Evolutionary conservation across 2,113 vertebrate genomes (phyloP).

Genomic region (Anthoscopus minutus): DNA sequence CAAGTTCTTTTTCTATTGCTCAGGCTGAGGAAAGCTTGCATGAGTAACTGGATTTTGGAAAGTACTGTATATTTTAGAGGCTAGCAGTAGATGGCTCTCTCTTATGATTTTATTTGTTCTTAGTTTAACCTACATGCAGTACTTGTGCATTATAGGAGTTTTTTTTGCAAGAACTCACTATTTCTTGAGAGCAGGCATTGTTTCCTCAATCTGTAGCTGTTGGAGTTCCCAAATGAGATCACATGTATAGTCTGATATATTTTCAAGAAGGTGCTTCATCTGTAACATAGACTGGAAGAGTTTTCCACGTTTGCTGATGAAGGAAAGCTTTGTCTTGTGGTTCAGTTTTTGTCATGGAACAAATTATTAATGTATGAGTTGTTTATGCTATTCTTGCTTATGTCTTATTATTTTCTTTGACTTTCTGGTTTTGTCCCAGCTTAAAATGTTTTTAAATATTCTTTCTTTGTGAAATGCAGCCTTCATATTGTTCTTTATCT

Average conservation of each 20-base stretch:
- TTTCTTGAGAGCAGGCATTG: not conserved
- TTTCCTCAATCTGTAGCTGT: not conserved
- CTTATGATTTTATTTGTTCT: not conserved
- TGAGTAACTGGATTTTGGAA: not conserved
- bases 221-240: not conserved
- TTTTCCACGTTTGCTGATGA: not conserved
- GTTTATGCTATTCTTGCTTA: not conserved
- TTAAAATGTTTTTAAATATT: not conserved
- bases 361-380: not conserved
- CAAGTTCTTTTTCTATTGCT: not conserved
- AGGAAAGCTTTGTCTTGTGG: not conserved
- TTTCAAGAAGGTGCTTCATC: not conserved
- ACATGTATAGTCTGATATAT: not conserved
- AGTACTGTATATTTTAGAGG: not conserved
- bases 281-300: not conserved
- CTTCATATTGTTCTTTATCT: not conserved
- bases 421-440: not conserved
- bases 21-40: not conserved
- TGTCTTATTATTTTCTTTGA: not conserved
- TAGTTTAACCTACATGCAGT: not conserved
- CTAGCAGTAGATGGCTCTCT: conserved; percentile 3
- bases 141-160: not conserved
- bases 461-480: not conserved
- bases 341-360: not conserved
- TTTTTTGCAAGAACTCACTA: not conserved